A percentile compares a stretch with the other conserved stretches of the same genome.
phyloP scores from a whole-genome alignment of 2,888 invertebrate species.

The Masnerella sp. region DNA sequence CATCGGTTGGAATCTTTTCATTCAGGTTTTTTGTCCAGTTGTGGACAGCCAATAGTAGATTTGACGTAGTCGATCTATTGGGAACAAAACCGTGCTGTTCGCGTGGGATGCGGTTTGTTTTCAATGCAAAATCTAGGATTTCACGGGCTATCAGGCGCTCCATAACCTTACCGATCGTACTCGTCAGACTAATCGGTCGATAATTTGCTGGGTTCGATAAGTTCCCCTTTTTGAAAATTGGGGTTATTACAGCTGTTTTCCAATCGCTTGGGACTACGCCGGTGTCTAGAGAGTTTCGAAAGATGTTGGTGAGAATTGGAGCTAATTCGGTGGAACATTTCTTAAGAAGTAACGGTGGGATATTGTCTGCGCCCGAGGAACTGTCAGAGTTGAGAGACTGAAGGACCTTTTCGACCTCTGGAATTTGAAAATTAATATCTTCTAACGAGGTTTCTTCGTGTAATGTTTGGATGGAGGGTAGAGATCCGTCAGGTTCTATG shows the following conservation, averaged over 20 bases:
- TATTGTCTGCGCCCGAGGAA: background rate
- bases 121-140: background rate
- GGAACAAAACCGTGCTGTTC: constrained; percentile 4
- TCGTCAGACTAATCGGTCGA: background rate
- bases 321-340: background rate
- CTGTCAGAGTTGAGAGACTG: background rate
- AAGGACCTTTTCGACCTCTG: background rate
- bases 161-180: background rate
- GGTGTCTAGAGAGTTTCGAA: background rate
- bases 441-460: background rate
- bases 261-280: background rate
- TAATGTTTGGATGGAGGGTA: background rate
- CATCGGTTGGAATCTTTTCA: background rate
- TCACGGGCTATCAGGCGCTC: background rate
- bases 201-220: background rate
- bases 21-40: background rate
- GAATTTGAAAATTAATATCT: background rate
- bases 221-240: background rate
- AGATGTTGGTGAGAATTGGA: background rate
- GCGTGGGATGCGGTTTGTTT: background rate
- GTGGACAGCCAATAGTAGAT: background rate
- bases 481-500: background rate
- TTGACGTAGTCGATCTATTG: background rate
- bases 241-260: background rate
- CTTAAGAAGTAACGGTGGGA: background rate